Base-by-base conservation (phyloP, 2,797 vertebrate genomes). In the Silurus lanzhouensis region DNA sequence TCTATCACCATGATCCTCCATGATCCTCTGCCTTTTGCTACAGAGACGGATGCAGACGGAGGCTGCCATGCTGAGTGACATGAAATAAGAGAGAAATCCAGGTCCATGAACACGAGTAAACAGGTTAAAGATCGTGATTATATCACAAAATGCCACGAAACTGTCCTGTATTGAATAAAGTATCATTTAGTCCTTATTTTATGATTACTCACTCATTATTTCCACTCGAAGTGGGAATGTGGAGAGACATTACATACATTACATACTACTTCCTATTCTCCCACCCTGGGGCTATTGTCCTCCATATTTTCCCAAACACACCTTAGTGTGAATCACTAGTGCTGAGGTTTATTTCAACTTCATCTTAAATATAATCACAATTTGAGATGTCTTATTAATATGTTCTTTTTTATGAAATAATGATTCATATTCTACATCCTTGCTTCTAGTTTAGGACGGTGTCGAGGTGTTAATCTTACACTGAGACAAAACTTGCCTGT, bases 401-500 rank as follows among this genome's bases (percentile, higher is more conserved):
- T 17, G 27, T 44, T 19, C 38, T 38, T 38, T 38, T 38, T 38
- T 38, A 38, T 38, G 46, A 72, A 22, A 5, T 48, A n/a, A 48
- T n/a, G 5, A 9, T 74, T 52, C 20, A 3, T 52, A 25, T 74
- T 74, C 22, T 74, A n/a, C 5, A 13, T 27, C 0, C 5, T 14
- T 14, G 12, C 17, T 60, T 55, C 38, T 38, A 38, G 38, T 38
- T 38, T 38, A 38, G 38, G 38, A 38, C 38, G 38, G 22, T 74
- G 27, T 63, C 38, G 19, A 5, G 52, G 15, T 48, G 25, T 38
- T 5, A 63, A 8, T 79, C 58, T 7, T 76, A 27, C 25, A 38
- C 1, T 20, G 52, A 31, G 10, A 20, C 15, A 76, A 19, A 58
- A 46, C 19, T 13, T 22, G 19, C 72, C 88, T 89, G 90, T 90